Base-by-base conservation (phyloP, 2,888 invertebrate genomes). In the Lottia scabra region DNA sequence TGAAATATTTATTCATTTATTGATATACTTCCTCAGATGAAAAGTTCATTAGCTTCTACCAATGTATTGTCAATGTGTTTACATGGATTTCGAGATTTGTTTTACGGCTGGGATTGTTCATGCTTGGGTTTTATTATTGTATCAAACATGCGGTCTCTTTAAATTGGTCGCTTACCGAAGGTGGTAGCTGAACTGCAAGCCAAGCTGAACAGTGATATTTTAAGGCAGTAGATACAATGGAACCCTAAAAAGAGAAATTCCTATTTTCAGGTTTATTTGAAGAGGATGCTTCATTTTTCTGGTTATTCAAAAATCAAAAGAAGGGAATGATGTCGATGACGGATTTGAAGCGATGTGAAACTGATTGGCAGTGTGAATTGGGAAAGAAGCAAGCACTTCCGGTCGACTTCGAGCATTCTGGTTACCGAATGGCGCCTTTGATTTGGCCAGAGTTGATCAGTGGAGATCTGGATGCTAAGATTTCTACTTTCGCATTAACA, bases 401-500 rank as follows among this genome's bases (percentile, higher is more conserved):
- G 4, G 48, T 69, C 10, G 84, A 83, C 72, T 81, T 80, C 67
- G 78, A 78, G 4, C 68, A 77, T 16, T 78, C 79, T 30, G 79
- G 79, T 8, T 85, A 83, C 67, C 77, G 78, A 65, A 80, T 80
- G 6, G 78, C 80, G 1, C 84, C 80, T 16, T 77, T 86, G 2
- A 44, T 84, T 10, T 76, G 83, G 45, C 83, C 84, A 0, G 82
- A 83, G 30, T 67, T 85, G n/a, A 77, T 81, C 56, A 83, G 83
- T 0, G 74, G 76, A 30, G 78, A 80, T 16, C 74, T 84, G 0
- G 78, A 75, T 38, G 71, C 80, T 4, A 73, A 80, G 44, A 71
- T 84, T 12, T 72, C 86, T 0, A 79, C 84, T 2, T 82, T 81
- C 64, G 80, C 85, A 6, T 48, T 85, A 75, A 84, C 86, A 63